Evolutionary conservation across 2,113 vertebrate genomes (phyloP).

Genomic region (Hippocampus zosterae): DNA sequence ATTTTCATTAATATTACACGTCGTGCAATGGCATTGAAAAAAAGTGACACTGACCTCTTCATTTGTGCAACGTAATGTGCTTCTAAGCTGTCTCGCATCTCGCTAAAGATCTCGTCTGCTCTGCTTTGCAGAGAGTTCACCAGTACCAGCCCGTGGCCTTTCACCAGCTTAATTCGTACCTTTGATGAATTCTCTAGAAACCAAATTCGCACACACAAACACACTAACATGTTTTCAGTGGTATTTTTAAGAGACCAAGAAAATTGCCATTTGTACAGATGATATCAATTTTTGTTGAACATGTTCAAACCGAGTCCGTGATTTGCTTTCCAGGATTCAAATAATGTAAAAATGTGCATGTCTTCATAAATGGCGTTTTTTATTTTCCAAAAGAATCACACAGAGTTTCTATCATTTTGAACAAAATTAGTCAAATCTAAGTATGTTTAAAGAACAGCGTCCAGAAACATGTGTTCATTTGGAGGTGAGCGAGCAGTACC

Average conservation of each 20-base stretch:
- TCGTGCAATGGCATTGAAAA: background rate
- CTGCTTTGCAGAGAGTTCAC: slow-evolving; percentile 70
- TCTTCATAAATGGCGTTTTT: too few relatives aligned
- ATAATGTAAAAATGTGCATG: too few relatives aligned
- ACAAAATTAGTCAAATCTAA: too few relatives aligned
- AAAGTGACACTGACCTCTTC: slow-evolving; percentile 70
- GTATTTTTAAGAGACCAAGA: background rate
- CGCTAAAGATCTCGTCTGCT: slow-evolving; percentile 67
- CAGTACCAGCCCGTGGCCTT: slow-evolving; percentile 70
- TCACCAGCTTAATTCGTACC: slow-evolving; percentile 77
- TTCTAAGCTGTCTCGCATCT: slow-evolving; percentile 79
- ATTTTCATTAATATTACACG: background rate
- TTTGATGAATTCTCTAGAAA: slow-evolving; percentile 71
- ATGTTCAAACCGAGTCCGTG: too few relatives aligned
- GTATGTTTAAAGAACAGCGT: too few relatives aligned
- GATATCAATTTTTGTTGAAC: too few relatives aligned
- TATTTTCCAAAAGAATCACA: too few relatives aligned
- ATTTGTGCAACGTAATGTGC: slow-evolving; percentile 77
- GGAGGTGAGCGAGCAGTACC: slow-evolving; percentile 64
- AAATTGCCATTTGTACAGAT: background rate
- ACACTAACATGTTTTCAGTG: background rate
- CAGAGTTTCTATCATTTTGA: too few relatives aligned
- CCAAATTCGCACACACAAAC: slow-evolving; percentile 7
- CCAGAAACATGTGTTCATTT: background rate
- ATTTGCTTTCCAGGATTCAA: too few relatives aligned